A percentile compares a stretch with the other conserved stretches of the same genome.
Evolutionary conservation across 2,888 invertebrate species (phyloP).

Genomic region (Microplitis manilae): DNA sequence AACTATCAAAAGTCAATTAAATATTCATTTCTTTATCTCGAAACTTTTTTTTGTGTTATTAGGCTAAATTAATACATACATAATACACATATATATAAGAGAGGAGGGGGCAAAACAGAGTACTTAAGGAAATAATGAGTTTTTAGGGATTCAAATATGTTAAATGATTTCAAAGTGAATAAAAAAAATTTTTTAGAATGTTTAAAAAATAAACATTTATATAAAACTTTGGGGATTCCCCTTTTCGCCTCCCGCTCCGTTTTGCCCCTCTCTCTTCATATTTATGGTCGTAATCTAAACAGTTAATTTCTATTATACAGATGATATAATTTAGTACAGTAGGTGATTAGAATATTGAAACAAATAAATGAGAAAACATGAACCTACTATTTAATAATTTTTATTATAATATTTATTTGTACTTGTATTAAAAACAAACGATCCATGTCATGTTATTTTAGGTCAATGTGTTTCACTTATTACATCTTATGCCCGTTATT

Average conservation of each 20-base stretch:
- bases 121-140: too few species aligned
- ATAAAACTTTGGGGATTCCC: too few species aligned
- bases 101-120: too few species aligned
- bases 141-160: too few species aligned
- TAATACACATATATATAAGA: neutral
- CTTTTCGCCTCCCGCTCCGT: too few species aligned
- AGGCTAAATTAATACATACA: neutral
- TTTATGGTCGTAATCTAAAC: too few species aligned
- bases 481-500: neutral
- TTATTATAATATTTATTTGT: constrained; percentile 1
- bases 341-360: neutral
- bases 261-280: too few species aligned
- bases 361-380: neutral
- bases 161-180: too few species aligned
- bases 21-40: neutral
- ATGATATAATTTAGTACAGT: neutral
- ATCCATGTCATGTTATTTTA: neutral
- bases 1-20: neutral
- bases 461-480: constrained; percentile 17
- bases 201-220: too few species aligned
- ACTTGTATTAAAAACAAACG: neutral
- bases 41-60: neutral
- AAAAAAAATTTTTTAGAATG: too few species aligned
- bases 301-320: too few species aligned
- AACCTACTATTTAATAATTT: neutral